Conservation (phyloP, 2,797 vertebrate species). For the Paramormyrops hopkinsi region DNA sequence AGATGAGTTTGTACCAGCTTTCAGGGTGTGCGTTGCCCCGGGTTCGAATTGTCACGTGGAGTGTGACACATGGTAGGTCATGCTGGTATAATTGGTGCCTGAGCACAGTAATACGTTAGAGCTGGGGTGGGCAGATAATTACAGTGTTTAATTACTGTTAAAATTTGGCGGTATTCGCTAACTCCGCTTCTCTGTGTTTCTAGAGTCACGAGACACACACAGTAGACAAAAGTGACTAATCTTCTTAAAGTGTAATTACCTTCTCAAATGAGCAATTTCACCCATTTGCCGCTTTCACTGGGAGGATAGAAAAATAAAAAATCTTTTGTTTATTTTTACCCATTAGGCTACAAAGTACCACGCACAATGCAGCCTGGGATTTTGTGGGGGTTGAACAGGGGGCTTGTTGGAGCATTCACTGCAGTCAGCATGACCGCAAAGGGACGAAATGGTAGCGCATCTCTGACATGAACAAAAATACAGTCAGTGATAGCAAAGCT, state of each 20-base stretch:
- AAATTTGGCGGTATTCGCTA: not conserved
- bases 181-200: not conserved
- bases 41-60: not conserved
- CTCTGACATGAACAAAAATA: not conserved
- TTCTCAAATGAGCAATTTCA: conserved; percentile 15
- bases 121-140: not conserved
- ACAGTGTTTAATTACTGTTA: conserved; percentile 1
- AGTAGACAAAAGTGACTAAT: conserved; percentile 6
- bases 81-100: not conserved
- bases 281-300: not conserved
- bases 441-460: not conserved
- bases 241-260: conserved; percentile 13
- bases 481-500: not conserved
- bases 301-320: not conserved
- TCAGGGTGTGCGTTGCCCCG: not conserved
- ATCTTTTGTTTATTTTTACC: not conserved
- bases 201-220: not conserved
- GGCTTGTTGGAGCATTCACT: not conserved
- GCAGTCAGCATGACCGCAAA: not conserved
- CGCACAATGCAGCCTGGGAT: not conserved
- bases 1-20: not conserved
- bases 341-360: not conserved
- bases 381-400: not conserved
- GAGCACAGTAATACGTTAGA: not conserved
- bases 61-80: not conserved